These are phyloP conservation scores for Pachycephala philippinensis DNA, from an alignment of 2,113 vertebrate species.

Conservation along the genomic window DNA sequence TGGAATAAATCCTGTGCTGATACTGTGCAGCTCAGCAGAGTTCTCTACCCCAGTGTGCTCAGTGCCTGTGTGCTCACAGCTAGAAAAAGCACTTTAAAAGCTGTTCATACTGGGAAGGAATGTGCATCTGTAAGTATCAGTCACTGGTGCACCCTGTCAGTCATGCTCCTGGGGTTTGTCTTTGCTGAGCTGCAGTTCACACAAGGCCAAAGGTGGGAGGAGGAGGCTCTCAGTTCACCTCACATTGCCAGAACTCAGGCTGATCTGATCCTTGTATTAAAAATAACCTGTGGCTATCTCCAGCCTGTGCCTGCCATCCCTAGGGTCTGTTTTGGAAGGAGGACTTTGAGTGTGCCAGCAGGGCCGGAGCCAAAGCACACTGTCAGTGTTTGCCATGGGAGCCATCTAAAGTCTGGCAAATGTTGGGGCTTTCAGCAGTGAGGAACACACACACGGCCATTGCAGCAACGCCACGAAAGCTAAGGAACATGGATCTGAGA, in stretches of 20 bases:
- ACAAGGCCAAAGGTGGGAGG: neutral
- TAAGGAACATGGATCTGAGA: rapidly evolving
- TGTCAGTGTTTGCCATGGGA: neutral
- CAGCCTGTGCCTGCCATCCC: neutral
- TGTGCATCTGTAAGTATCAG: neutral
- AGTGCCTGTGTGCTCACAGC: neutral
- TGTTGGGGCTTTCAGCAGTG: neutral
- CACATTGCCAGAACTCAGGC: rapidly evolving
- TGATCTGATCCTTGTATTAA: neutral
- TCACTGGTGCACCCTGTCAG: neutral
- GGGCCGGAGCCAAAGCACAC: neutral
- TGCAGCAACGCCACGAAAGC: neutral
- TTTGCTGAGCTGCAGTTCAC: neutral
- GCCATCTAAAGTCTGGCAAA: neutral
- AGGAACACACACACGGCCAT: neutral
- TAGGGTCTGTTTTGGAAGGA: neutral
- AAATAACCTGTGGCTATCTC: neutral
- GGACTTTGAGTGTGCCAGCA: rapidly evolving
- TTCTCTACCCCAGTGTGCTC: neutral
- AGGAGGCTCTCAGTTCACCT: neutral
- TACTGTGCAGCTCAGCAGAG: neutral
- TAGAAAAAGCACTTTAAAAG: neutral
- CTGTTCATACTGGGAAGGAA: neutral
- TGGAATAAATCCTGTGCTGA: neutral
- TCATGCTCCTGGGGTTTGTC: neutral